A percentile compares a stretch with the other conserved stretches of the same genome.
Conservation (phyloP, 92 coral and sea anemone species). For the Palythoa grandis region DNA sequence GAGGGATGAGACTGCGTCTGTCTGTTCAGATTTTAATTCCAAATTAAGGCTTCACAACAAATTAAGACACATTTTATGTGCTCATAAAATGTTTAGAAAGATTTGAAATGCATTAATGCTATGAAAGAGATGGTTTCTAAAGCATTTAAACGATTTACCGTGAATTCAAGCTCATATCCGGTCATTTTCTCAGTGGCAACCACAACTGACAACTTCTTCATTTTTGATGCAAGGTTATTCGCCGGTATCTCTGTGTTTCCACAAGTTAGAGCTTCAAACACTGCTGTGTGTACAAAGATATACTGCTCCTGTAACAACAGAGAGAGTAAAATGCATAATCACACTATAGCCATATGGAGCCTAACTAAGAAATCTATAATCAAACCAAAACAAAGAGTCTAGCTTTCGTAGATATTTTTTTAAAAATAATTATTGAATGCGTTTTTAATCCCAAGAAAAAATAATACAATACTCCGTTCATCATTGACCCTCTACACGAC, state of each 20-base stretch:
- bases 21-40: no score
- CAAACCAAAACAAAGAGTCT: neutral
- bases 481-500: no score
- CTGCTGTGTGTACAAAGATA: conserved; percentile 66
- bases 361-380: neutral
- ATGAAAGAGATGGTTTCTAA: neutral
- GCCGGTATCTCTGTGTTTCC: conserved; percentile 82
- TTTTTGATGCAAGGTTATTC: conserved; percentile 50
- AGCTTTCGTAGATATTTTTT: no score
- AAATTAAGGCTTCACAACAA: no score
- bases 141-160: conserved; percentile 32
- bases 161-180: conserved; percentile 53
- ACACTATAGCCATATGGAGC: neutral
- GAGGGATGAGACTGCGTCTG: no score
- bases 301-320: conserved; percentile 66
- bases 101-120: no score
- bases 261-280: conserved; percentile 73
- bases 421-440: no score
- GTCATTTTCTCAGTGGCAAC: conserved; percentile 29
- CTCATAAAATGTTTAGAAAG: no score
- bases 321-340: neutral
- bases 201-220: conserved; percentile 52
- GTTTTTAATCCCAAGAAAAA: no score
- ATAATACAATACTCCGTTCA: no score
- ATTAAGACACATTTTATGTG: no score